phyloP scores from a whole-genome alignment of 2,888 invertebrate genomes.

The Brachylomia viminalis region DNA sequence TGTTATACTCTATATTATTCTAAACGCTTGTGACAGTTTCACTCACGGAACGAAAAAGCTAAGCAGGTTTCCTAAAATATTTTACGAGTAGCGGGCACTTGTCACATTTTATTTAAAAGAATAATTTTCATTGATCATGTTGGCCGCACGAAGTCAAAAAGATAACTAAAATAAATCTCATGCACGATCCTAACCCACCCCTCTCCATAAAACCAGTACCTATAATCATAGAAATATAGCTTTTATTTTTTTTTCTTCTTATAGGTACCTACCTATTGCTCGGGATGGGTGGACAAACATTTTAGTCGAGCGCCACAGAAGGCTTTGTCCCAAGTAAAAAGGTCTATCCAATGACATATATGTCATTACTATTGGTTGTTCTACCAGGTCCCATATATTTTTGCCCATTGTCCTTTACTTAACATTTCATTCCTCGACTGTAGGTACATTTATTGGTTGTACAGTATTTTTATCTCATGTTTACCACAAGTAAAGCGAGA shows the following conservation, averaged over 20 bases:
- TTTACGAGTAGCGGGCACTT: background rate
- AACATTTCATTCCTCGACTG: background rate
- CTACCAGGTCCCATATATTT: too few species aligned
- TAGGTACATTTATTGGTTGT: background rate
- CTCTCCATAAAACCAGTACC: too few species aligned
- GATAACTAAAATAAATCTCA: background rate
- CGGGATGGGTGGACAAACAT: too few species aligned
- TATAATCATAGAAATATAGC: too few species aligned
- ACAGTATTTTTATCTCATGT: background rate
- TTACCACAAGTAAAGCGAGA: background rate
- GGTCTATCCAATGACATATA: too few species aligned
- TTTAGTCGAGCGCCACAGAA: too few species aligned
- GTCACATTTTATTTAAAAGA: background rate
- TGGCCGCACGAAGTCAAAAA: background rate
- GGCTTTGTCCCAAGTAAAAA: too few species aligned
- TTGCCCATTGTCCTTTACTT: too few species aligned
- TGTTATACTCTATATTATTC: background rate
- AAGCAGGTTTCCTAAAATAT: background rate
- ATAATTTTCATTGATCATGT: background rate
- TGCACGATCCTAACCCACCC: too few species aligned
- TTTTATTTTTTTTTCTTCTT: too few species aligned
- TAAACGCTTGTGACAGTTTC: constrained; percentile 4
- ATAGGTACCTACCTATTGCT: too few species aligned
- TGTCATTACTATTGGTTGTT: too few species aligned
- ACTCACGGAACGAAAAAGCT: constrained; percentile 5